Percentiles rank a stretch among this genome's conserved stretches.
Evolutionary conservation across 2,113 vertebrate genomes (phyloP).

Genomic region (Epinephelus cyanopodus): DNA sequence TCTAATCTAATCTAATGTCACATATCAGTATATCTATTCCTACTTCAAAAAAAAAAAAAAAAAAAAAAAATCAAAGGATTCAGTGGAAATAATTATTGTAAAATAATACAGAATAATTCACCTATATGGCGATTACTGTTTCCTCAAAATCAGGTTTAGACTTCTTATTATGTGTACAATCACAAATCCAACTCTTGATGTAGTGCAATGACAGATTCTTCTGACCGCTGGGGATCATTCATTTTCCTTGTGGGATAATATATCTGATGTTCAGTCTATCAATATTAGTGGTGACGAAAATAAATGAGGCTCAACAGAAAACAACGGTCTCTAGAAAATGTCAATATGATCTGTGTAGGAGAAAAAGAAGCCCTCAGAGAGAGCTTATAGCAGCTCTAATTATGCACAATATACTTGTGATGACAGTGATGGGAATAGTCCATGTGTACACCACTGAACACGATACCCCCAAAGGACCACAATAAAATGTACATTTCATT

Average conservation of each 20-base stretch:
- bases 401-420: not conserved
- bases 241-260: not conserved
- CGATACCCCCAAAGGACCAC: not conserved
- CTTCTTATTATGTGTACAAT: not conserved
- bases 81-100: not conserved
- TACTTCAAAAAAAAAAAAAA: not conserved
- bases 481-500: not conserved
- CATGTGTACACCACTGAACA: not conserved
- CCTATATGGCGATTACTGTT: not conserved
- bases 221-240: not conserved
- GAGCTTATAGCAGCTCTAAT: not conserved
- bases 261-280: slow-evolving; percentile 8
- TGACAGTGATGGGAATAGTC: slow-evolving; percentile 1
- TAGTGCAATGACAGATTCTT: not conserved
- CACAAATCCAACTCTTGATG: not conserved
- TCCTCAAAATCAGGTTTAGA: not conserved
- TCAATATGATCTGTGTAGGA: not conserved
- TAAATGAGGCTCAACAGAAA: slow-evolving; percentile 22
- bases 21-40: not conserved
- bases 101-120: not conserved
- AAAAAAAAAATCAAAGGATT: not conserved
- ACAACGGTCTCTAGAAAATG: slow-evolving; percentile 7
- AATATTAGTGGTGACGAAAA: not conserved
- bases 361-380: not conserved
- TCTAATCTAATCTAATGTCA: no score